These are phyloP conservation scores for Erpetoichthys calabaricus DNA, from an alignment of 2,797 vertebrate species.

Conservation along the genomic window DNA sequence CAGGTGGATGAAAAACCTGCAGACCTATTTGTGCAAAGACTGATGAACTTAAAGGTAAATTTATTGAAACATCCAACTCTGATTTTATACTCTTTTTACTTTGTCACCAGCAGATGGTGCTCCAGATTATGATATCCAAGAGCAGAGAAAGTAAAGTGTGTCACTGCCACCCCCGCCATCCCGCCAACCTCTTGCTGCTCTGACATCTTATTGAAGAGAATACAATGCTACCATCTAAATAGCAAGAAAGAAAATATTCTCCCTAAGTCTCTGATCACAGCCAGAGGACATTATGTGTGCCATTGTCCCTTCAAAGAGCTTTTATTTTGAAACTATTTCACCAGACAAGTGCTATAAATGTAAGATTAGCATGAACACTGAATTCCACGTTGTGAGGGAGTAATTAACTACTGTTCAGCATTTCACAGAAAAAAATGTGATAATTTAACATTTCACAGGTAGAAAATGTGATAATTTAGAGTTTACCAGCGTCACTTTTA, in stretches of 20 bases:
- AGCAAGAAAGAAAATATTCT: not conserved
- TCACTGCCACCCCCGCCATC: conserved; percentile 40
- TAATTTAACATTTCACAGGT: no score
- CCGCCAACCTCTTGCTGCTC: conserved; percentile 23
- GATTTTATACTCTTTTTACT: no score
- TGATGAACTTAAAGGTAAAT: no score
- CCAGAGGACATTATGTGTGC: no score
- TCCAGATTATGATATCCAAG: conserved; percentile 34
- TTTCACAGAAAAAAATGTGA: no score
- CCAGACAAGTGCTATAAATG: not conserved
- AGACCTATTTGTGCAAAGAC: no score
- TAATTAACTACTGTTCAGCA: no score
- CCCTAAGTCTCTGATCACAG: not conserved
- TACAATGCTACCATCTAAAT: not conserved
- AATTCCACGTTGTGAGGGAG: not conserved
- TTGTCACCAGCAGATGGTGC: conserved; percentile 51
- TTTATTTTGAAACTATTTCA: not conserved
- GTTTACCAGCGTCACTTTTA: no score
- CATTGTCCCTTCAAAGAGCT: not conserved
- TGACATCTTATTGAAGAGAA: not conserved
- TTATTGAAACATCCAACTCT: no score
- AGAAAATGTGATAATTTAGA: no score
- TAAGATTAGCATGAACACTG: not conserved
- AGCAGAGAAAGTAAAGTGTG: conserved; percentile 22
- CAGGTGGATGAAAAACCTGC: no score